These are phyloP conservation scores for Tetragonula clypearis DNA, from an alignment of 1,140 invertebrate species.

Conservation along the genomic window DNA sequence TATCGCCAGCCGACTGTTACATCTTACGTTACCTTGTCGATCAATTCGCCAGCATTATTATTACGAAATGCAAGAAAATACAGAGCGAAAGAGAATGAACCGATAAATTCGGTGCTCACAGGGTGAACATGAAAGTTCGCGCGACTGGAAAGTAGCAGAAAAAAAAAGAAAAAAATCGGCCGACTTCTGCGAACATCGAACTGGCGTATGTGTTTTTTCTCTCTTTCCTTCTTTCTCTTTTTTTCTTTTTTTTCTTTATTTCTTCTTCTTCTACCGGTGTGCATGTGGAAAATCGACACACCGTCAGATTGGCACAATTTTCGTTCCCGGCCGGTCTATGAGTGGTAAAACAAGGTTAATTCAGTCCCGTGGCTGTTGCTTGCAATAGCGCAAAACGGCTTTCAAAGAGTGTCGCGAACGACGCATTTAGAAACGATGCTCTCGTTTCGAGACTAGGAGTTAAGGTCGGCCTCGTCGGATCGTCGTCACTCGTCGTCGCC, in stretches of 20 bases:
- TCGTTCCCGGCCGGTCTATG: conserved; percentile 7
- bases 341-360: conserved; percentile 41
- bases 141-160: neutral
- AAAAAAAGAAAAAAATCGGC: neutral
- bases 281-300: neutral
- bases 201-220: neutral
- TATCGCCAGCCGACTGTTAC: neutral
- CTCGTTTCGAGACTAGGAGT: conserved; percentile 61
- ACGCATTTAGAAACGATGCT: conserved; percentile 66
- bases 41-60: neutral
- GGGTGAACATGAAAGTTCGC: neutral
- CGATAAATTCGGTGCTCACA: neutral
- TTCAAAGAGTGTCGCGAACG: conserved; percentile 57
- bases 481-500: conserved; percentile 28
- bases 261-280: neutral
- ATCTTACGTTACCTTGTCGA: neutral
- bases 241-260: too few relatives aligned
- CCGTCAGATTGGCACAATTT: conserved; percentile 23
- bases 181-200: neutral
- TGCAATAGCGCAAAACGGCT: conserved; percentile 36
- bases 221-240: too few relatives aligned
- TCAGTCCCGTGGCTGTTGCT: conserved; percentile 24
- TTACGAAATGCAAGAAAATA: neutral
- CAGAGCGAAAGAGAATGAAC: neutral
- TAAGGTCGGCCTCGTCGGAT: conserved; percentile 58